phyloP scores from a whole-genome alignment of 2,797 vertebrate genomes.

The Bovichtus diacanthus region DNA sequence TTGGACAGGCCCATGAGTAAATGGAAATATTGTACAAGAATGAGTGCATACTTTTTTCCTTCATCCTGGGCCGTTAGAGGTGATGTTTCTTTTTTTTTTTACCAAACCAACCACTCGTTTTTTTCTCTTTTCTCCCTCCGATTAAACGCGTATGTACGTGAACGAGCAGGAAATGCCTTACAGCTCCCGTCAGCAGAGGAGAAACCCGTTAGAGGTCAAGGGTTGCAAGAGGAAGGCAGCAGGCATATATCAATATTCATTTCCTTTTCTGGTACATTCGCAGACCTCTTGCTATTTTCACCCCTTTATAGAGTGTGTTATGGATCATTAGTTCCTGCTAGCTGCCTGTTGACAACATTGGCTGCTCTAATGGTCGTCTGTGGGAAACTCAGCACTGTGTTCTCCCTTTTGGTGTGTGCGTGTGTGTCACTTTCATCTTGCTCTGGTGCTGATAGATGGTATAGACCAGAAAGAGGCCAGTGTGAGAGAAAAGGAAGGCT shows the following conservation, averaged over 20 bases:
- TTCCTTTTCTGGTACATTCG: slow-evolving; percentile 78
- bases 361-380: slow-evolving; percentile 68
- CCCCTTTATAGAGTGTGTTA: slow-evolving; percentile 69
- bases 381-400: slow-evolving; percentile 69
- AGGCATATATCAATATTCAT: slow-evolving; percentile 82
- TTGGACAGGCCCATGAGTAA: slow-evolving; percentile 79
- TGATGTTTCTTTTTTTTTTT: slow-evolving; percentile 43
- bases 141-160: slow-evolving; percentile 61
- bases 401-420: slow-evolving; percentile 40
- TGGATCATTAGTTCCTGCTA: slow-evolving; percentile 72
- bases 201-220: slow-evolving; percentile 75
- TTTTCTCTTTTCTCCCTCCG: slow-evolving; percentile 46
- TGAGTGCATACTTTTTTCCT: slow-evolving; percentile 75
- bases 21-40: slow-evolving; percentile 83
- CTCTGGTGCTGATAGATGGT: slow-evolving; percentile 72
- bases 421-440: slow-evolving; percentile 59
- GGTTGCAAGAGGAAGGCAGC: slow-evolving; percentile 73
- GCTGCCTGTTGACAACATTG: slow-evolving; percentile 79
- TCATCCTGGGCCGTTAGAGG: slow-evolving; percentile 58
- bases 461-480: slow-evolving; percentile 57
- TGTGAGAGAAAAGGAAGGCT: slow-evolving; percentile 46
- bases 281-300: slow-evolving; percentile 65
- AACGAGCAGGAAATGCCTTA: slow-evolving; percentile 80
- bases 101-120: slow-evolving; percentile 54
- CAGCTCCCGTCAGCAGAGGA: slow-evolving; percentile 69